These are phyloP conservation scores for Nesometra sesokonis DNA, from an alignment of 35 echinoderm and acorn worm genomes.

Conservation along the genomic window DNA sequence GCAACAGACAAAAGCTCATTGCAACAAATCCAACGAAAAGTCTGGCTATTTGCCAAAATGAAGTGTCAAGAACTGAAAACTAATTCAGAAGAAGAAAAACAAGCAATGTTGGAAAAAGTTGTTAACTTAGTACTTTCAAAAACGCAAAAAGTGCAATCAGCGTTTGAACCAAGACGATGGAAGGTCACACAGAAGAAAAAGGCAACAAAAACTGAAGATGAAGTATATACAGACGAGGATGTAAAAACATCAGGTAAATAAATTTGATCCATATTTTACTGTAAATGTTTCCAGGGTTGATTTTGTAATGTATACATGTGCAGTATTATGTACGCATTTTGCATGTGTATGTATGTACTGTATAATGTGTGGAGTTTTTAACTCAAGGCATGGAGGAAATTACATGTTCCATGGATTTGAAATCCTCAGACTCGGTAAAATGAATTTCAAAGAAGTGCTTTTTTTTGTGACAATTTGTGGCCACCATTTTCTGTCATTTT, in stretches of 20 bases:
- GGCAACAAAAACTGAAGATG: background rate
- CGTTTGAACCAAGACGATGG: background rate
- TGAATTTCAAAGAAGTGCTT: no score
- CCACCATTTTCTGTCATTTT: no score
- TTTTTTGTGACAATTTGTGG: no score
- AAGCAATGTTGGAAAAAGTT: background rate
- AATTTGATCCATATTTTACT: background rate
- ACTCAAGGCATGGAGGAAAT: no score
- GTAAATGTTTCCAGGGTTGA: no score
- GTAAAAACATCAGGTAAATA: background rate
- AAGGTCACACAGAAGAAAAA: background rate
- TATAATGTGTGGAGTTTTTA: no score
- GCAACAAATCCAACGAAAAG: background rate
- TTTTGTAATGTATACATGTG: no score
- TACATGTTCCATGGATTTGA: no score
- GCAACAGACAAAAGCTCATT: background rate
- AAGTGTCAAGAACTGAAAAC: background rate
- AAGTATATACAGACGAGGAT: background rate
- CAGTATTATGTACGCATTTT: no score
- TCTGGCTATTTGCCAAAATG: background rate
- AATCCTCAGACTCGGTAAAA: no score
- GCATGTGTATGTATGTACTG: no score
- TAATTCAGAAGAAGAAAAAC: background rate
- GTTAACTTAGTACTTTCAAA: slow-evolving; percentile 3
- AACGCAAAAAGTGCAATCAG: background rate